phyloP scores from a whole-genome alignment of 2,797 vertebrate genomes.

The Phoebastria nigripes region DNA sequence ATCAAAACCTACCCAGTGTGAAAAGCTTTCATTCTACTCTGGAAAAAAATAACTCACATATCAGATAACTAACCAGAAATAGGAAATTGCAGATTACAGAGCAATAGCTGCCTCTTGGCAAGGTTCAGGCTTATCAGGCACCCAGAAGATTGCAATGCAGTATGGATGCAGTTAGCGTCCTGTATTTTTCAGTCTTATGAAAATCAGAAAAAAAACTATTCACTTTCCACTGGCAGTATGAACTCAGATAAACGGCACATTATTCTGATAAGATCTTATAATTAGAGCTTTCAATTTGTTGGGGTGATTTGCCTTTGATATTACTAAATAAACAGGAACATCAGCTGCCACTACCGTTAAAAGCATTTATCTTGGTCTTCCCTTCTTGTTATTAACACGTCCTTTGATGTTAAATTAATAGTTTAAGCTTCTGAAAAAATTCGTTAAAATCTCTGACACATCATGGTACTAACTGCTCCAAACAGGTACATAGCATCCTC shows the following conservation, averaged over 20 bases:
- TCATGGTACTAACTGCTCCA: not conserved
- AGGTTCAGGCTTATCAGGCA: constrained; percentile 34
- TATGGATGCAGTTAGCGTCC: not conserved
- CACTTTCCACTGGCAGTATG: not conserved
- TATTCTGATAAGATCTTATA: constrained; percentile 18
- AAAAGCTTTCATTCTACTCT: not conserved
- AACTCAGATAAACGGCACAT: not conserved
- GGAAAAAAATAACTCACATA: not conserved
- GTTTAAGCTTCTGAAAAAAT: not conserved
- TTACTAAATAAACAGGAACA: constrained; percentile 10
- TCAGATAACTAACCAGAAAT: constrained; percentile 37
- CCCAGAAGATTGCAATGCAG: constrained; percentile 1
- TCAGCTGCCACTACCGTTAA: not conserved
- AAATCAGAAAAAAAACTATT: not conserved
- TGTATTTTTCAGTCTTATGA: not conserved
- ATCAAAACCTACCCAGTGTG: not conserved
- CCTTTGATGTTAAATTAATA: constrained; percentile 6
- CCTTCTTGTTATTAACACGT: not conserved
- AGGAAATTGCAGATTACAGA: constrained; percentile 56
- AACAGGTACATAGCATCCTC: not conserved
- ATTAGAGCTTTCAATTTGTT: constrained; percentile 1
- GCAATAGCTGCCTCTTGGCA: constrained; percentile 38
- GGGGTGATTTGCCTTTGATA: constrained; percentile 3
- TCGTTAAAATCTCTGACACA: not conserved
- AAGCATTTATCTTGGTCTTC: not conserved